Conservation (phyloP, 1,140 invertebrate genomes). For the Oryzaephilus surinamensis region DNA sequence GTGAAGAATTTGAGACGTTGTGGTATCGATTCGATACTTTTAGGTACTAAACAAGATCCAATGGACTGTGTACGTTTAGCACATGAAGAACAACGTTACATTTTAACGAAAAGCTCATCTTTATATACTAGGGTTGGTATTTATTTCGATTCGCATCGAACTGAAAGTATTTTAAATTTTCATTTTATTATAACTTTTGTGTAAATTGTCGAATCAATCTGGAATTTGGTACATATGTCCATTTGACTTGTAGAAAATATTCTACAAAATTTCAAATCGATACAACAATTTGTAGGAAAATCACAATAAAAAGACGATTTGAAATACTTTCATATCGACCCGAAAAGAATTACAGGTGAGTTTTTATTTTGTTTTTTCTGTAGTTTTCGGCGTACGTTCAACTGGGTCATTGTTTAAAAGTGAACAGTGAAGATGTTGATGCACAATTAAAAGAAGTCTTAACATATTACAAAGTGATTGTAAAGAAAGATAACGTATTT, state of each 20-base stretch:
- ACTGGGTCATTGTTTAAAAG: conserved; percentile 41
- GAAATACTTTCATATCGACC: too few relatives aligned
- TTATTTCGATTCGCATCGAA: too few relatives aligned
- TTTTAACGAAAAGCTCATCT: conserved; percentile 48
- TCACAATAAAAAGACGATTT: too few relatives aligned
- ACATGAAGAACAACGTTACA: conserved; percentile 41
- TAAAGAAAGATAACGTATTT: conserved; percentile 51
- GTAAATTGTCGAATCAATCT: too few relatives aligned
- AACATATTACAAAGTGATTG: conserved; percentile 47
- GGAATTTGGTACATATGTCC: neutral
- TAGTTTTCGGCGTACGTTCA: conserved; percentile 41
- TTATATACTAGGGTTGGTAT: neutral
- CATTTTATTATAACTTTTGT: neutral
- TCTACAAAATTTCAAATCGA: conserved; percentile 1
- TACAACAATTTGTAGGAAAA: too few relatives aligned
- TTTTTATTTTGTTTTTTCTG: conserved; percentile 15
- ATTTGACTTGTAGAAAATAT: neutral
- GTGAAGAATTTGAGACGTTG: conserved; percentile 50
- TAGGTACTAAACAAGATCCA: conserved; percentile 40
- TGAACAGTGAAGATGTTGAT: conserved; percentile 37
- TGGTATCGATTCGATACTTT: conserved; percentile 51
- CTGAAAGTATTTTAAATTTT: conserved; percentile 8
- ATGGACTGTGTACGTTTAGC: conserved; percentile 42
- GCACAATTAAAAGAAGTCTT: conserved; percentile 51
- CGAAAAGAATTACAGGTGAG: too few relatives aligned